phyloP scores from a whole-genome alignment of 2,113 vertebrate species.

The Mesitornis unicolor region DNA sequence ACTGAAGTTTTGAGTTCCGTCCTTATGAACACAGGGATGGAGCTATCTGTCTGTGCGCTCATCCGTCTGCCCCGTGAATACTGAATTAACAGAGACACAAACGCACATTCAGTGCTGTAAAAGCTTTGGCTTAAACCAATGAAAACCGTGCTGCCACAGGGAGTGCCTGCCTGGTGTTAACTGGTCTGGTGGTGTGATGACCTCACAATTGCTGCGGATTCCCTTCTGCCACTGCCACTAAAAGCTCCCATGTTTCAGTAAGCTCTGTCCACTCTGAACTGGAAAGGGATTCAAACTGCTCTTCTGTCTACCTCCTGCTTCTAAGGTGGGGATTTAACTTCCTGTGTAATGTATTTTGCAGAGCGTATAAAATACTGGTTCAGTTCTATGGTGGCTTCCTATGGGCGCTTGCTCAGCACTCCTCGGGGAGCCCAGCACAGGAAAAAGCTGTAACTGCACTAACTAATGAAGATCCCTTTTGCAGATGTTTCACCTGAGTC shows the following conservation, averaged over 20 bases:
- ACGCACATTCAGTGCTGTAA: background rate
- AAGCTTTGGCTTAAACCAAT: slow-evolving; percentile 49
- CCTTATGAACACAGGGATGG: background rate
- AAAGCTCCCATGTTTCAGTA: background rate
- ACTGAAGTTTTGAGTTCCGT: background rate
- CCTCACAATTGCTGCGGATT: background rate
- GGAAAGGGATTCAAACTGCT: background rate
- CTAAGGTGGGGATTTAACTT: background rate
- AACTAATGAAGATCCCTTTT: slow-evolving; percentile 41
- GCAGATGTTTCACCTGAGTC: slow-evolving; percentile 30
- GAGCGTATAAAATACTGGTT: background rate
- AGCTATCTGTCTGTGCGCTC: slow-evolving; percentile 21
- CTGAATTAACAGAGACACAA: slow-evolving; percentile 16
- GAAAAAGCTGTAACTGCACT: background rate
- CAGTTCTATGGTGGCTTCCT: background rate
- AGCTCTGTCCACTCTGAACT: background rate
- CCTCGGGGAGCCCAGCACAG: background rate
- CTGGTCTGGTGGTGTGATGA: background rate
- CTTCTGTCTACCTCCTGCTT: background rate
- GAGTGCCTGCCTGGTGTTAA: background rate
- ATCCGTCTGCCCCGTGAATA: background rate
- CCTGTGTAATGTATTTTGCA: slow-evolving; percentile 10
- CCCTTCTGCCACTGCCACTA: background rate
- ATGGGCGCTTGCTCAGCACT: background rate
- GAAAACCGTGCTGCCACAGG: background rate